phyloP scores from a whole-genome alignment of 2,113 vertebrate species.

The Menidia beryllina region DNA sequence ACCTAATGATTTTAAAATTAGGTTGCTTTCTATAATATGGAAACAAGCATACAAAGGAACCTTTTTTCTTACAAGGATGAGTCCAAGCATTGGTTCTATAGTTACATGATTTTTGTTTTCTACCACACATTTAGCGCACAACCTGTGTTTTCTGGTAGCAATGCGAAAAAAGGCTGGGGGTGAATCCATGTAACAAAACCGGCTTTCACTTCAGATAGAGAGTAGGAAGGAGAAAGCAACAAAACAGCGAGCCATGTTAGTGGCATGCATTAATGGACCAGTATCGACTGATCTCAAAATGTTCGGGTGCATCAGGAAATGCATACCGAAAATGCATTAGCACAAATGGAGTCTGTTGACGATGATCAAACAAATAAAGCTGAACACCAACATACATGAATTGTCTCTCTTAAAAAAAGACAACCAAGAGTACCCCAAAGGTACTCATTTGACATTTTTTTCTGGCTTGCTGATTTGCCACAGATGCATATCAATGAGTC shows the following conservation, averaged over 20 bases:
- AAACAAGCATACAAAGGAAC: not conserved
- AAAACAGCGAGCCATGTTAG: not conserved
- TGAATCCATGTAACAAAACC: conserved; percentile 1
- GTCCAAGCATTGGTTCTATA: not conserved
- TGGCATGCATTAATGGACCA: conserved; percentile 6
- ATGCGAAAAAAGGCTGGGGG: not conserved
- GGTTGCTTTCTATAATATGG: not conserved
- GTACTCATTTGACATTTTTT: conserved; percentile 57
- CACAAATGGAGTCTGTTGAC: conserved; percentile 21
- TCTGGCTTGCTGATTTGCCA: conserved; percentile 52
- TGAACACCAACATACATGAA: conserved; percentile 8
- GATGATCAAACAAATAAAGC: conserved; percentile 21
- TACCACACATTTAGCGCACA: not conserved
- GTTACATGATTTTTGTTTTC: not conserved
- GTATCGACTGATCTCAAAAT: conserved; percentile 9
- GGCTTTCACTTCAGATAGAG: not conserved
- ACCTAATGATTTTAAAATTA: not conserved
- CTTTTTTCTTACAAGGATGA: not conserved
- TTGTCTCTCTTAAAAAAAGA: conserved; percentile 43
- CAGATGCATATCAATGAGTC: conserved; percentile 53
- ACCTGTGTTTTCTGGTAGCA: not conserved
- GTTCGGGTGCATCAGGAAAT: not conserved
- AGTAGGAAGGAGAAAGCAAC: conserved; percentile 3
- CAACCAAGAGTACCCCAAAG: conserved; percentile 57
- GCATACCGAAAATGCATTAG: conserved; percentile 49